Percentiles rank a stretch among this genome's conserved stretches.
These are phyloP conservation scores for Hypolimnas misippus DNA, from an alignment of 2,888 invertebrate species.

Conservation along the genomic window DNA sequence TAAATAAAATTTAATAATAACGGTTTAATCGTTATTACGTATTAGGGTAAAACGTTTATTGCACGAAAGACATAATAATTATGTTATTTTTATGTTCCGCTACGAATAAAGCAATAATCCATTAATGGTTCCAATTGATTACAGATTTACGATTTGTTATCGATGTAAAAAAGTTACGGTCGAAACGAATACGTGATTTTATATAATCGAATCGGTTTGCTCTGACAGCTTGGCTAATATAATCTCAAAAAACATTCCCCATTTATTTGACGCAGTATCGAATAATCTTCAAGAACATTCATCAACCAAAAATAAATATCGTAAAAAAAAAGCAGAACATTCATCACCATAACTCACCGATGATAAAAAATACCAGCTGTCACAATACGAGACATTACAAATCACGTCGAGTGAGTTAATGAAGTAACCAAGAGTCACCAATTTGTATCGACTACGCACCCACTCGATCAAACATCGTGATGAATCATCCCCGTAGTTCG, in stretches of 20 bases:
- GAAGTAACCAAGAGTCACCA: constrained; percentile 46
- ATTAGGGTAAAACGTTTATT: neutral
- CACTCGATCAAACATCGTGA: constrained; percentile 56
- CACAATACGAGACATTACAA: constrained; percentile 44
- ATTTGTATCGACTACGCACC: constrained; percentile 62
- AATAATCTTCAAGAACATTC: neutral
- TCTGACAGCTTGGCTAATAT: neutral
- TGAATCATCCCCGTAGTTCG: constrained; percentile 47
- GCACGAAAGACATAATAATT: neutral
- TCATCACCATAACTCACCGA: neutral
- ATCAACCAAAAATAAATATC: neutral
- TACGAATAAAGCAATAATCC: constrained; percentile 1
- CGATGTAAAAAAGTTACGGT: too few relatives aligned
- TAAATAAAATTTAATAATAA: constrained; percentile 23
- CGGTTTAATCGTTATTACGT: constrained; percentile 11
- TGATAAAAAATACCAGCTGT: constrained; percentile 31
- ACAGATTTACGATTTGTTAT: neutral
- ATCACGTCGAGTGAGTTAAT: constrained; percentile 44
- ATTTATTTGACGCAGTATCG: neutral
- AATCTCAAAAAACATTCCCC: too few relatives aligned
- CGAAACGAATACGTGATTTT: neutral
- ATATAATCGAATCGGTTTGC: neutral
- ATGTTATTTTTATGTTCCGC: neutral
- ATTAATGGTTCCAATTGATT: neutral
- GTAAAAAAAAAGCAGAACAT: neutral